These are phyloP conservation scores for Phoxinus dragarum DNA, from an alignment of 2,797 vertebrate genomes.

Conservation along the genomic window DNA sequence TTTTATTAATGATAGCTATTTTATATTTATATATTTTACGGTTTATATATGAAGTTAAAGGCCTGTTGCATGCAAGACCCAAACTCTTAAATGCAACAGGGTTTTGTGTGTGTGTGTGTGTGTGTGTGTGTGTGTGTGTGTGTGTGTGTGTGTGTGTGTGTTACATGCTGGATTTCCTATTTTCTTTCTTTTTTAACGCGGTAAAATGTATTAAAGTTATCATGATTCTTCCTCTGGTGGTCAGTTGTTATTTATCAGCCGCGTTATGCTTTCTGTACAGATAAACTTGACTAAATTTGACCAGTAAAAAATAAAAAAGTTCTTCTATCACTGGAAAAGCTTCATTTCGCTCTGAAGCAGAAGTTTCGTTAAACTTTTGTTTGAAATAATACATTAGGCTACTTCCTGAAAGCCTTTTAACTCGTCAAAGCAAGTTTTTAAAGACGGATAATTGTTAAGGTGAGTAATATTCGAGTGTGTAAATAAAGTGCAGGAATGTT, in stretches of 20 bases:
- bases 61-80: not conserved
- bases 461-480: too few species aligned
- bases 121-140: too few species aligned
- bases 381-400: not conserved
- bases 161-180: too few species aligned
- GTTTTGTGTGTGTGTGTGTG: too few species aligned
- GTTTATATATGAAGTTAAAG: not conserved
- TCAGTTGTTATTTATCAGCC: not conserved
- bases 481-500: too few species aligned
- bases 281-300: not conserved
- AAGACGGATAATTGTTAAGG: too few species aligned
- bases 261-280: not conserved
- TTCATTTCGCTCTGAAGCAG: not conserved
- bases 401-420: too few species aligned
- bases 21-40: not conserved
- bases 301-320: accelerated
- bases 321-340: not conserved
- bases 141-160: too few species aligned
- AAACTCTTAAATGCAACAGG: not conserved
- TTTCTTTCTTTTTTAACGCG: not conserved
- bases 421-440: too few species aligned
- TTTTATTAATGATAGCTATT: too few species aligned
- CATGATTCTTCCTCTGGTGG: not conserved
- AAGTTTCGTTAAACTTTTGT: not conserved
- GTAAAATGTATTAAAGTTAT: not conserved